Evolutionary conservation across 2,888 invertebrate genomes (phyloP).

Genomic region (Dorcus parallelipipedus): DNA sequence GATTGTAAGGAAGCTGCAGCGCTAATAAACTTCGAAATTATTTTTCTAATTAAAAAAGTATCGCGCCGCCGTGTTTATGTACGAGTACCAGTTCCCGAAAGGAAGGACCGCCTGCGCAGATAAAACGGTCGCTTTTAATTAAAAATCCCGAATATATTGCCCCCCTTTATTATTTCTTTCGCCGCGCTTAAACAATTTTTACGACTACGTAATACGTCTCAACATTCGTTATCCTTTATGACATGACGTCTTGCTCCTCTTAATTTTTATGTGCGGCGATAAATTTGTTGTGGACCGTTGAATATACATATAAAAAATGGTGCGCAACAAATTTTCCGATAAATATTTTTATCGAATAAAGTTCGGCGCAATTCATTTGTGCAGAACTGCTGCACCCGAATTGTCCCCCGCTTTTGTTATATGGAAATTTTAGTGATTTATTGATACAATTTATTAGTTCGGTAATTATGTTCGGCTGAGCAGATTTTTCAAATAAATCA

Average conservation of each 20-base stretch:
- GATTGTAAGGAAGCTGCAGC: neutral
- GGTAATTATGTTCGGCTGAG: slow-evolving; percentile 7
- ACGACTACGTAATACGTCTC: too few relatives aligned
- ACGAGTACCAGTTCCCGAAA: neutral
- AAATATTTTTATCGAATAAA: too few relatives aligned
- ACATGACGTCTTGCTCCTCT: too few relatives aligned
- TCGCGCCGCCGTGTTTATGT: slow-evolving; percentile 3
- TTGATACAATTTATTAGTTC: slow-evolving; percentile 6
- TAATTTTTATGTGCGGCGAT: too few relatives aligned
- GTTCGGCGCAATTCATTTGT: too few relatives aligned
- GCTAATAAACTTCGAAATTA: slow-evolving; percentile 7
- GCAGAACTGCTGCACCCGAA: too few relatives aligned
- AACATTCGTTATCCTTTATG: too few relatives aligned
- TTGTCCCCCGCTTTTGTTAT: neutral
- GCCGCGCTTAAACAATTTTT: too few relatives aligned
- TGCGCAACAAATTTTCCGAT: too few relatives aligned
- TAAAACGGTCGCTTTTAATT: slow-evolving; percentile 9
- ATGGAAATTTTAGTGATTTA: slow-evolving; percentile 5
- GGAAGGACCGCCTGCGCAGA: neutral
- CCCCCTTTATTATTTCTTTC: slow-evolving; percentile 9
- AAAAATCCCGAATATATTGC: slow-evolving; percentile 13
- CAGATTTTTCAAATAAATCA: slow-evolving; percentile 9
- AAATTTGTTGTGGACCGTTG: too few relatives aligned
- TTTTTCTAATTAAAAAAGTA: slow-evolving; percentile 5
- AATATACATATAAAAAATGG: too few relatives aligned